These are phyloP conservation scores for Apomyelois bistriatella DNA, from an alignment of 2,888 invertebrate species.

Conservation along the genomic window DNA sequence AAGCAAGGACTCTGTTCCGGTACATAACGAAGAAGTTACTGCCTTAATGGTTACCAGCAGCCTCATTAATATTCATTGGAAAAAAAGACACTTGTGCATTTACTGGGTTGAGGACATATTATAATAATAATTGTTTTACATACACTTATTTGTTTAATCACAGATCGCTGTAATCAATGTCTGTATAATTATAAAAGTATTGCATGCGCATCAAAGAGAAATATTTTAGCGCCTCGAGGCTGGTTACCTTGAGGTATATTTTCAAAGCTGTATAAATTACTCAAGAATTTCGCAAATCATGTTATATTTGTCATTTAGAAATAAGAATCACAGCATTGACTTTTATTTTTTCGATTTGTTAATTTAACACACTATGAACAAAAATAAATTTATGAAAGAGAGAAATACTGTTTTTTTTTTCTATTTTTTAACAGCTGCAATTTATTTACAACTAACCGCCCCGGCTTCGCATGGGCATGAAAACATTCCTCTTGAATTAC, in stretches of 20 bases:
- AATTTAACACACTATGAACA: no score
- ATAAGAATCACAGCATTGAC: background rate
- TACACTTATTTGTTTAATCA: background rate
- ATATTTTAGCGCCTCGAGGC: background rate
- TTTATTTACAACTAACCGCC: no score
- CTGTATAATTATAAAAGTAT: background rate
- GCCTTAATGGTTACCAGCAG: background rate
- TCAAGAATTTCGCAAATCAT: conserved; percentile 5
- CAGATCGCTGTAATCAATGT: background rate
- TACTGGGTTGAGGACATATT: conserved; percentile 5
- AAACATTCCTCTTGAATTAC: no score
- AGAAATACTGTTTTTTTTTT: no score
- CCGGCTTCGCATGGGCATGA: no score
- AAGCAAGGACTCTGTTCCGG: conserved; percentile 34
- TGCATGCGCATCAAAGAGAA: background rate
- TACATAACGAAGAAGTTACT: conserved; percentile 17
- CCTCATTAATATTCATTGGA: background rate
- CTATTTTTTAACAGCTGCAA: no score
- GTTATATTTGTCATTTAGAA: background rate
- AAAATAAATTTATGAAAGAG: no score
- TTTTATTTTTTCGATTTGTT: no score
- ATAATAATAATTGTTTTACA: conserved; percentile 2
- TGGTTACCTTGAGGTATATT: conserved; percentile 1
- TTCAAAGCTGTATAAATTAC: conserved; percentile 5
- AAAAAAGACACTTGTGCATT: background rate